A percentile compares a stretch with the other conserved stretches of the same genome.
These are phyloP conservation scores for Echinarachnius parma DNA, from an alignment of 53 echinoderm and acorn worm genomes.

Conservation along the genomic window DNA sequence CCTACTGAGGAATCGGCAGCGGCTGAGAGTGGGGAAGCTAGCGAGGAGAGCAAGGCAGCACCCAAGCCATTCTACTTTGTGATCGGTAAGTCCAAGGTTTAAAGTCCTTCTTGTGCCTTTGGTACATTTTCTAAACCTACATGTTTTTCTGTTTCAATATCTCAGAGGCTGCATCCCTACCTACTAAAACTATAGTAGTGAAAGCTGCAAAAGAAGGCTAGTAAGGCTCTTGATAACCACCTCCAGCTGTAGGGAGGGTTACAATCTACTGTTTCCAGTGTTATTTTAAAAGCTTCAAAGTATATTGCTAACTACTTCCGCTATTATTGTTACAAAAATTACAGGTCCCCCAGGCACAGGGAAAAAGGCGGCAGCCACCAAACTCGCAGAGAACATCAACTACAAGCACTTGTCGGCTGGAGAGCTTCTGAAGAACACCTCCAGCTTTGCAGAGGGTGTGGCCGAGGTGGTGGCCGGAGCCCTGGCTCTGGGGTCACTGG, in stretches of 20 bases:
- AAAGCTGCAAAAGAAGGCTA: no score
- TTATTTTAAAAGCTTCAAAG: no score
- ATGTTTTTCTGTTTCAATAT: no score
- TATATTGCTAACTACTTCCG: no score
- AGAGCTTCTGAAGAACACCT: constrained; percentile 45
- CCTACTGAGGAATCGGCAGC: constrained; percentile 57
- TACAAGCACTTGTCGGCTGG: constrained; percentile 60
- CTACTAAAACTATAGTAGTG: no score
- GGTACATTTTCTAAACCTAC: no score
- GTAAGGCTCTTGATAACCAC: no score
- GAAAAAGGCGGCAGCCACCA: constrained; percentile 65
- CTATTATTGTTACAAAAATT: no score
- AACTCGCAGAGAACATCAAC: constrained; percentile 47
- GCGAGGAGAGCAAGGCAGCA: background rate
- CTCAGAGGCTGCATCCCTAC: no score
- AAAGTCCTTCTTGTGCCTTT: no score
- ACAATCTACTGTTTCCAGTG: no score
- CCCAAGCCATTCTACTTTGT: constrained; percentile 23
- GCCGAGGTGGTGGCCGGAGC: constrained; percentile 37
- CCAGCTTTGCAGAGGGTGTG: constrained; percentile 27
- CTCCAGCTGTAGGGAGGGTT: no score
- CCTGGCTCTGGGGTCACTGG: constrained; percentile 47
- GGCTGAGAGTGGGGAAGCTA: constrained; percentile 57
- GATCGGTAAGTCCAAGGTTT: constrained; percentile 10
- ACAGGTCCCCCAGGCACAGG: constrained; percentile 72